Evolutionary conservation across 2,113 vertebrate genomes (phyloP).

Genomic region (Romanogobio albipinnatus): DNA sequence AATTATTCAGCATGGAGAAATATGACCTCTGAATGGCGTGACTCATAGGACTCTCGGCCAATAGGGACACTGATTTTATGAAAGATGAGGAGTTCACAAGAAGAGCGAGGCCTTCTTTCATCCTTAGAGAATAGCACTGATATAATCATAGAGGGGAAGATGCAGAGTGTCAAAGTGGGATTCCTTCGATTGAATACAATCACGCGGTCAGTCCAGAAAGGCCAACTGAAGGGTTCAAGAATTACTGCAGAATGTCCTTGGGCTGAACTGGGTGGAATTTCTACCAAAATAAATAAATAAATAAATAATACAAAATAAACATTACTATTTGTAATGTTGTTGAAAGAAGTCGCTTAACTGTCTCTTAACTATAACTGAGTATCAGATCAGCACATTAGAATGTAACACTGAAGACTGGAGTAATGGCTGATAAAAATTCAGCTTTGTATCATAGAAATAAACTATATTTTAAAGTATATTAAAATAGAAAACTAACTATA

Average conservation of each 20-base stretch:
- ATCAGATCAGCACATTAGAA: no score
- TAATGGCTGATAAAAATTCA: no score
- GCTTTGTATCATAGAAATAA: no score
- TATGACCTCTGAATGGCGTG: slow-evolving; percentile 53
- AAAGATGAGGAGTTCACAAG: slow-evolving; percentile 48
- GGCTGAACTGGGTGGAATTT: background rate
- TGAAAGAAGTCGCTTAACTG: no score
- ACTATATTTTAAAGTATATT: no score
- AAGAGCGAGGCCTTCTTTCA: slow-evolving; percentile 31
- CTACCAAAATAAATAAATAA: no score
- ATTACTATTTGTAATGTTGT: no score
- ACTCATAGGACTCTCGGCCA: slow-evolving; percentile 37
- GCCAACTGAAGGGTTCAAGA: background rate
- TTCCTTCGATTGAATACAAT: slow-evolving; percentile 40
- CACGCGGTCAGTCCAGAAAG: slow-evolving; percentile 1
- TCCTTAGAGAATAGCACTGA: slow-evolving; percentile 27
- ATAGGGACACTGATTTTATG: slow-evolving; percentile 35
- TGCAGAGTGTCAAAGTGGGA: background rate
- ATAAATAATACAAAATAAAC: no score
- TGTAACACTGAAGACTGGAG: no score
- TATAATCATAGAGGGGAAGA: slow-evolving; percentile 35
- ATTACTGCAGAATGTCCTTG: background rate
- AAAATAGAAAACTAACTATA: no score
- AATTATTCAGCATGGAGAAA: slow-evolving; percentile 58
- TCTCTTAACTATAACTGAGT: no score